These are phyloP conservation scores for Coregonus suidteri DNA, from an alignment of 2,797 vertebrate genomes.

Conservation along the genomic window DNA sequence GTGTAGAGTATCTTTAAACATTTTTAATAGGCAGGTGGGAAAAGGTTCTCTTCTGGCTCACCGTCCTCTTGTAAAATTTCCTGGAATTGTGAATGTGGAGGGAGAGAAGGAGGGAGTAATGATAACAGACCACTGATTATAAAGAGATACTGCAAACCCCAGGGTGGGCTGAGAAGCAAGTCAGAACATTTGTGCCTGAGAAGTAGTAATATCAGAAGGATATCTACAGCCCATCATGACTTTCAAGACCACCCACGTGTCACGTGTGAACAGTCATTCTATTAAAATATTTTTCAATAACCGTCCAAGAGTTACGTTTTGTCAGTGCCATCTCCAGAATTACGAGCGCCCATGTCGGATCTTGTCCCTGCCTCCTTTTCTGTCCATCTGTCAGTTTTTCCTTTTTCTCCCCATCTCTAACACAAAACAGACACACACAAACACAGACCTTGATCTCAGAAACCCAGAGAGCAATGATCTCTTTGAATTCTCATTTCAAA, in stretches of 20 bases:
- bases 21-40: slow-evolving; percentile 1
- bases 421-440: slow-evolving; percentile 7
- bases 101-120: slow-evolving; percentile 3
- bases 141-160: slow-evolving; percentile 9
- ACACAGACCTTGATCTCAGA: slow-evolving; percentile 36
- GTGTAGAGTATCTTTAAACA: slow-evolving; percentile 8
- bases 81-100: slow-evolving; percentile 12
- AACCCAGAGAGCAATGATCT: slow-evolving; percentile 36
- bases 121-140: slow-evolving; percentile 21
- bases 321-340: no score
- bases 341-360: neutral
- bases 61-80: slow-evolving; percentile 25
- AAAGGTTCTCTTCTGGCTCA: slow-evolving; percentile 5
- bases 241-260: neutral
- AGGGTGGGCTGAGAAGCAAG: neutral
- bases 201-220: slow-evolving; percentile 1
- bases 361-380: neutral
- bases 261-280: neutral
- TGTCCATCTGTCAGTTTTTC: neutral
- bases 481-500: slow-evolving; percentile 25
- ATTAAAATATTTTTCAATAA: neutral
- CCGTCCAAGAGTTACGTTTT: neutral
- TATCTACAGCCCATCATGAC: neutral
- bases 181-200: slow-evolving; percentile 46
- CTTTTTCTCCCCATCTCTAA: neutral